Percentiles rank a stretch among this genome's conserved stretches.
Conservation (phyloP, 2,113 vertebrate species). For the Cyphomyrus plagiostoma region DNA sequence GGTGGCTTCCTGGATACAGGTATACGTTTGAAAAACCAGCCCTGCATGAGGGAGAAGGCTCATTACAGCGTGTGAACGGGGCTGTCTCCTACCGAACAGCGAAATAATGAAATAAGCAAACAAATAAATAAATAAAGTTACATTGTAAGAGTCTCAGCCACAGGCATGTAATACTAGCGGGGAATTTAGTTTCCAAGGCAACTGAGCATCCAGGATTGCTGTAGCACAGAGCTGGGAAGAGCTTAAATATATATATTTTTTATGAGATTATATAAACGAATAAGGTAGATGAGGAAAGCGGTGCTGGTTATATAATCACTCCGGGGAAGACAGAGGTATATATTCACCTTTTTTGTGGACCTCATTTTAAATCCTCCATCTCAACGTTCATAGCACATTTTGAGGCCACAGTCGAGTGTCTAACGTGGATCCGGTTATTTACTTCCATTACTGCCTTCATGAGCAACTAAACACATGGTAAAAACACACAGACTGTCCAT, state of each 20-base stretch:
- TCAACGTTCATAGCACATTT: conserved; percentile 28
- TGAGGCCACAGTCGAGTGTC: not conserved
- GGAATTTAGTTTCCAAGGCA: conserved; percentile 67
- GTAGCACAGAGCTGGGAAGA: conserved; percentile 40
- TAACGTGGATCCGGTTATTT: not conserved
- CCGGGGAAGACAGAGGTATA: conserved; percentile 16
- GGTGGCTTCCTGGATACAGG: conserved; percentile 1
- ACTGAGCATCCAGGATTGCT: conserved; percentile 57
- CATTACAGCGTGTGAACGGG: not conserved
- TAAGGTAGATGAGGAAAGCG: conserved; percentile 39
- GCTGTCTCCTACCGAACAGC: conserved; percentile 43
- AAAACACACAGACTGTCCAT: not conserved
- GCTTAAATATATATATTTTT: conserved; percentile 57
- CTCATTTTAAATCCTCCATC: conserved; percentile 8
- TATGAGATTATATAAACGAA: conserved; percentile 61
- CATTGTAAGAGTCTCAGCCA: conserved; percentile 46
- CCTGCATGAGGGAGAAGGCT: not conserved
- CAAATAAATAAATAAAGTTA: conserved; percentile 50
- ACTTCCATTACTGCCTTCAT: not conserved
- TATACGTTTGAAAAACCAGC: not conserved
- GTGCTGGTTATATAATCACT: conserved; percentile 47
- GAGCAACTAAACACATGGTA: not conserved
- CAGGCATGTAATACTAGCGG: conserved; percentile 53
- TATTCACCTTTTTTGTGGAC: conserved; percentile 17
- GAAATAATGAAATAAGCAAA: conserved; percentile 31